Percentiles rank a stretch among this genome's conserved stretches.
Conservation (phyloP, 1,140 invertebrate species). For the Glomeris maerens region DNA sequence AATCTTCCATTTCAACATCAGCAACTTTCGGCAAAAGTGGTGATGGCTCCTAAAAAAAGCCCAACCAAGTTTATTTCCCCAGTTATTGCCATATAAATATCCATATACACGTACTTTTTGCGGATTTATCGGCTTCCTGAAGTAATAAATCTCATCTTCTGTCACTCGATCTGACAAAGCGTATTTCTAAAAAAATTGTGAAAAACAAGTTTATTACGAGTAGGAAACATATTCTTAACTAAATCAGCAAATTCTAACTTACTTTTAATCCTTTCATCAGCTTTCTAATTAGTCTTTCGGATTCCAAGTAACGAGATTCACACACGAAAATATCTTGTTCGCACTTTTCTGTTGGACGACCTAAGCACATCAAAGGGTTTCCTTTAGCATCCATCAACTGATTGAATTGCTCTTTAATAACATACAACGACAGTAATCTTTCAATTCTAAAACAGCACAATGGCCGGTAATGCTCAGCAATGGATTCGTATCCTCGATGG, state of each 20-base stretch:
- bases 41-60: constrained; percentile 38
- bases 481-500: constrained; percentile 79
- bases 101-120: constrained; percentile 43
- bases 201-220: too few relatives aligned
- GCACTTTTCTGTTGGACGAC: constrained; percentile 79
- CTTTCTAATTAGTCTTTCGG: constrained; percentile 61
- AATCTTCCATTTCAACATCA: constrained; percentile 45
- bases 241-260: too few relatives aligned
- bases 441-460: constrained; percentile 77
- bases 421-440: constrained; percentile 79
- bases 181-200: constrained; percentile 52
- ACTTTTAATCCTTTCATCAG: constrained; percentile 37
- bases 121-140: constrained; percentile 52
- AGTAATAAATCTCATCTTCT: constrained; percentile 86
- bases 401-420: constrained; percentile 17
- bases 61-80: too few relatives aligned
- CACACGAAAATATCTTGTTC: constrained; percentile 89
- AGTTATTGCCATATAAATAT: too few relatives aligned
- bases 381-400: not conserved
- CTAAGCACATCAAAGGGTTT: constrained; percentile 32
- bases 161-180: constrained; percentile 63
- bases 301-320: constrained; percentile 83
- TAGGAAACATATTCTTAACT: too few relatives aligned
- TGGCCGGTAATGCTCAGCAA: constrained; percentile 78
- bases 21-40: constrained; percentile 35